phyloP scores from a whole-genome alignment of 2,113 vertebrate species.

The Proteles cristata region DNA sequence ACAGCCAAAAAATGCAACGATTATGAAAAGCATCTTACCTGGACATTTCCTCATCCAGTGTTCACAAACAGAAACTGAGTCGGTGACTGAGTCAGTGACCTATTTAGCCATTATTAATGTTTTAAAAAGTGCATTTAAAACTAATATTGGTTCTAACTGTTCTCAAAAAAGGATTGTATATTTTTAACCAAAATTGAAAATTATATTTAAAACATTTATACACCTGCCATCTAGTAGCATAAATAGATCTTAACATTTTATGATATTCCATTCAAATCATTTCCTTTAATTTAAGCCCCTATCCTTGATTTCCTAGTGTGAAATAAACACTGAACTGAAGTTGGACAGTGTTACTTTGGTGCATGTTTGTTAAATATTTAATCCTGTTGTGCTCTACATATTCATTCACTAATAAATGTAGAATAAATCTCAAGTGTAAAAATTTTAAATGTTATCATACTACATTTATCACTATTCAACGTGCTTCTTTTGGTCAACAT shows the following conservation, averaged over 20 bases:
- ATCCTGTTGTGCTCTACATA: background rate
- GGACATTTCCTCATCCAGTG: background rate
- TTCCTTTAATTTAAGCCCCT: background rate
- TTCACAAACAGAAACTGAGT: background rate
- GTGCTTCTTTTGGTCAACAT: background rate
- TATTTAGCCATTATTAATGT: background rate
- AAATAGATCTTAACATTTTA: constrained; percentile 44
- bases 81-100: background rate
- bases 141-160: background rate
- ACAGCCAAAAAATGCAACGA: background rate
- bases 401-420: background rate
- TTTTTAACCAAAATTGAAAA: constrained; percentile 27
- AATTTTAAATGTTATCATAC: background rate
- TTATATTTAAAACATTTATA: background rate
- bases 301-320: background rate
- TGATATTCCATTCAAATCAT: background rate
- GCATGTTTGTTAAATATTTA: background rate
- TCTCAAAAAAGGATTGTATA: background rate
- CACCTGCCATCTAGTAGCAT: background rate
- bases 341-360: background rate
- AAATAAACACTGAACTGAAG: background rate
- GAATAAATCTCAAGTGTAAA: background rate
- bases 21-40: background rate
- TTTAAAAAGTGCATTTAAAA: background rate
- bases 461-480: background rate